Conservation (phyloP, 2,797 vertebrate genomes). For the Rhadinocentrus ornatus region DNA sequence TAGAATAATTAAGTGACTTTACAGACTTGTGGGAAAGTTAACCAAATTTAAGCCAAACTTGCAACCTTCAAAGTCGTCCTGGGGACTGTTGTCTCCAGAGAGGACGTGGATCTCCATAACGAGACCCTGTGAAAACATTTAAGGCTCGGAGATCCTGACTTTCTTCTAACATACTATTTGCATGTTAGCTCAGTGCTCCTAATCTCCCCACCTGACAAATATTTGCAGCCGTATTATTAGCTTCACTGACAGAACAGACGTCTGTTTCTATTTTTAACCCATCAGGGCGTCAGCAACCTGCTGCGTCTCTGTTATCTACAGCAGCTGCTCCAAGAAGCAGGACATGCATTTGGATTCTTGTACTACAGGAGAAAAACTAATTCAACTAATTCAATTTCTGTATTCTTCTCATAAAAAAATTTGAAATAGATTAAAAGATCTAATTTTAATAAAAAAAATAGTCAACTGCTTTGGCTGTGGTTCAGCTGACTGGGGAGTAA, state of each 20-base stretch:
- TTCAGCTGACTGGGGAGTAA: not conserved
- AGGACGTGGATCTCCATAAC: too few relatives aligned
- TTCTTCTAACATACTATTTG: conserved; percentile 7
- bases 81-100: not conserved
- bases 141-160: conserved; percentile 7
- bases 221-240: conserved; percentile 20
- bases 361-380: not conserved
- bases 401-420: too few relatives aligned
- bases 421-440: too few relatives aligned
- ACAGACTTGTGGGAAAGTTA: too few relatives aligned
- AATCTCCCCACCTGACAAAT: conserved; percentile 15
- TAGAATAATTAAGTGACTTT: too few relatives aligned
- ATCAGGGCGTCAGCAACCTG: not conserved
- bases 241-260: not conserved
- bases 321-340: conserved; percentile 6
- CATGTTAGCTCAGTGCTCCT: conserved; percentile 9
- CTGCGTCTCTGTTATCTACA: not conserved
- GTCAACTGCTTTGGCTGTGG: not conserved
- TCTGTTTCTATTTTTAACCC: conserved; percentile 31
- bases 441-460: too few relatives aligned
- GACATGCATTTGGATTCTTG: not conserved
- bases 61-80: not conserved
- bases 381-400: not conserved
- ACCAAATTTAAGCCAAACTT: not conserved
- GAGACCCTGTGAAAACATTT: not conserved